Conservation (phyloP, 2,888 invertebrate species). For the Leucoma salicis region DNA sequence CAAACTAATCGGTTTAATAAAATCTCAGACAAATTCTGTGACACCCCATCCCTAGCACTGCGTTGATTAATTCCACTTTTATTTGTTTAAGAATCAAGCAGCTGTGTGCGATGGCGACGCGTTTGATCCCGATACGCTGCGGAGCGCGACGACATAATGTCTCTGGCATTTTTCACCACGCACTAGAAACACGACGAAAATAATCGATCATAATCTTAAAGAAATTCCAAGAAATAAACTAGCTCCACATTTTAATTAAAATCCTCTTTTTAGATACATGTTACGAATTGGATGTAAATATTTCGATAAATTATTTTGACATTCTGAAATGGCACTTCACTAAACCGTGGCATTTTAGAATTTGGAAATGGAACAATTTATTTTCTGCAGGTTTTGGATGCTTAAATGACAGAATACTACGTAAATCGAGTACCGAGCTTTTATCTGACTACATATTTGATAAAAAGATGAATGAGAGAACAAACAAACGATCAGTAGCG, state of each 20-base stretch:
- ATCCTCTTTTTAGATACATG: slow-evolving; percentile 27
- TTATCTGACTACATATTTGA: slow-evolving; percentile 17
- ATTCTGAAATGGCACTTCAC: slow-evolving; percentile 19
- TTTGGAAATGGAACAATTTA: slow-evolving; percentile 23
- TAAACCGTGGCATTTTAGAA: slow-evolving; percentile 6
- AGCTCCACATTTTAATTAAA: slow-evolving; percentile 47
- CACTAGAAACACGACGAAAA: slow-evolving; percentile 69
- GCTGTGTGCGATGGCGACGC: slow-evolving; percentile 49
- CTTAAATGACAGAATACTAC: too few relatives aligned
- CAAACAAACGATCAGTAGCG: slow-evolving; percentile 54
- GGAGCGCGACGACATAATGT: slow-evolving; percentile 66
- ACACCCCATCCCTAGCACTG: slow-evolving; percentile 56
- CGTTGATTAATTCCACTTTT: slow-evolving; percentile 78
- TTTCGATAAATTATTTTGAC: slow-evolving; percentile 27
- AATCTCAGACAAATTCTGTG: slow-evolving; percentile 16
- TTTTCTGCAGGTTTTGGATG: neutral
- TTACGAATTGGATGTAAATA: slow-evolving; percentile 25
- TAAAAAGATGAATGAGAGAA: slow-evolving; percentile 30
- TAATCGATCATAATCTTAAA: slow-evolving; percentile 75
- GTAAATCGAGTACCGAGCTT: slow-evolving; percentile 5
- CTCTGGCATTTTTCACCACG: slow-evolving; percentile 66
- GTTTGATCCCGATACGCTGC: slow-evolving; percentile 76
- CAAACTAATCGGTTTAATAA: too few relatives aligned
- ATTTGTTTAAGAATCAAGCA: slow-evolving; percentile 75
- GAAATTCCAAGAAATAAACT: slow-evolving; percentile 59